Evolutionary conservation across 2,113 vertebrate genomes (phyloP).

Genomic region (Proterorhinus semilunaris): DNA sequence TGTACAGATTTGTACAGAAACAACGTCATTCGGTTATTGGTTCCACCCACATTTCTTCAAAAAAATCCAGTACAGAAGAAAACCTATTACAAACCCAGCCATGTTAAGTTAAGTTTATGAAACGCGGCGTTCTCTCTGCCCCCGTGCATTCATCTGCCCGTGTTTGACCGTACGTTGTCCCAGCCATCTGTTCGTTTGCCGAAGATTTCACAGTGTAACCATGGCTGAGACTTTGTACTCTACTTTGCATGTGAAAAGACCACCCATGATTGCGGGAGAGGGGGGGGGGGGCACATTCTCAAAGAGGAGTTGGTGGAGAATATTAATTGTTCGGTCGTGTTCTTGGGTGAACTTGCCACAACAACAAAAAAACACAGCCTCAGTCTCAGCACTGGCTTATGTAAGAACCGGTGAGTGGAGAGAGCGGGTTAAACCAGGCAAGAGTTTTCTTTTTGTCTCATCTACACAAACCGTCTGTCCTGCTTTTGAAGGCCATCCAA

Average conservation of each 20-base stretch:
- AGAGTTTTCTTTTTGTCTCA: too few species aligned
- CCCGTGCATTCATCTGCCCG: constrained; percentile 32
- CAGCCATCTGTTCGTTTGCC: constrained; percentile 17
- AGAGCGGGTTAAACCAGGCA: background rate
- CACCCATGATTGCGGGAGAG: constrained; percentile 63
- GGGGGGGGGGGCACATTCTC: constrained; percentile 55
- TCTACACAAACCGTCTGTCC: too few species aligned
- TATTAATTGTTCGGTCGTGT: constrained; percentile 63
- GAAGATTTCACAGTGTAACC: constrained; percentile 33
- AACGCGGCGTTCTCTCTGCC: constrained; percentile 31
- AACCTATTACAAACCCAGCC: too few species aligned
- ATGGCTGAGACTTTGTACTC: constrained; percentile 35
- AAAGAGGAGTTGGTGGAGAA: constrained; percentile 59
- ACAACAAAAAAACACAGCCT: constrained; percentile 2
- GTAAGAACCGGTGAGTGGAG: background rate
- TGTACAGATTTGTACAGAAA: too few species aligned
- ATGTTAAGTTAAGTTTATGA: constrained; percentile 32
- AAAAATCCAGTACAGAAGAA: too few species aligned
- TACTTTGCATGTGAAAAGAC: constrained; percentile 71
- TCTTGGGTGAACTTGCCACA: constrained; percentile 55
- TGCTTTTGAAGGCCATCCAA: too few species aligned
- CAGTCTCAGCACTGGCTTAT: constrained; percentile 1
- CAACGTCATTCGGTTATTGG: too few species aligned
- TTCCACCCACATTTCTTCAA: too few species aligned
- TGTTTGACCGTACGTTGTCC: constrained; percentile 14